Conservation (phyloP, 2,113 vertebrate genomes). For the Furnarius figulus region DNA sequence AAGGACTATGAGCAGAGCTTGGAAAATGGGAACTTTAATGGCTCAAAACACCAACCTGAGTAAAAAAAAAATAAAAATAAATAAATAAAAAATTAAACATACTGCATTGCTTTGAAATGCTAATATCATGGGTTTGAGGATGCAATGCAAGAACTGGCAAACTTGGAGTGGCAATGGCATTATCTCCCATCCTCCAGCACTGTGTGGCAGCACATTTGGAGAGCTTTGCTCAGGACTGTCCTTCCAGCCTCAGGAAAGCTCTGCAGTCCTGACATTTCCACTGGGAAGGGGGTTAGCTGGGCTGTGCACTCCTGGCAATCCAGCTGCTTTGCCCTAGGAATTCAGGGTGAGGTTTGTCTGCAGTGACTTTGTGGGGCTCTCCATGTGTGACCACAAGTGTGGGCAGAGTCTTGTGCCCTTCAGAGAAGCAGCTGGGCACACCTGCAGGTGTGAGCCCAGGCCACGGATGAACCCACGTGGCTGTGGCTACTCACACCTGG, state of each 20-base stretch:
- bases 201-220: not conserved
- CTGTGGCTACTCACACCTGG: not conserved
- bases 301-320: not conserved
- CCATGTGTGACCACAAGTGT: not conserved
- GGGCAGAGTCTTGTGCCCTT: not conserved
- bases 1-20: not conserved
- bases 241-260: not conserved
- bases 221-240: not conserved
- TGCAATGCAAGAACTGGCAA: not conserved
- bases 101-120: not conserved
- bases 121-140: not conserved
- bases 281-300: not conserved
- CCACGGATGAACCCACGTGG: accelerated
- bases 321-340: not conserved
- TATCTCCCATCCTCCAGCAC: not conserved
- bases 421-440: not conserved
- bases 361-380: not conserved
- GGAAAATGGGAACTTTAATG: not conserved
- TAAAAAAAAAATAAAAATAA: not conserved
- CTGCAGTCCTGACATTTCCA: not conserved
- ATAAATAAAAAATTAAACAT: not conserved
- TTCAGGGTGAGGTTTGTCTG: not conserved
- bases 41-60: not conserved
- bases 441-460: not conserved
- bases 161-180: not conserved